Conservation (phyloP, 64 coral and sea anemone species). For the Stylophora pistillata region DNA sequence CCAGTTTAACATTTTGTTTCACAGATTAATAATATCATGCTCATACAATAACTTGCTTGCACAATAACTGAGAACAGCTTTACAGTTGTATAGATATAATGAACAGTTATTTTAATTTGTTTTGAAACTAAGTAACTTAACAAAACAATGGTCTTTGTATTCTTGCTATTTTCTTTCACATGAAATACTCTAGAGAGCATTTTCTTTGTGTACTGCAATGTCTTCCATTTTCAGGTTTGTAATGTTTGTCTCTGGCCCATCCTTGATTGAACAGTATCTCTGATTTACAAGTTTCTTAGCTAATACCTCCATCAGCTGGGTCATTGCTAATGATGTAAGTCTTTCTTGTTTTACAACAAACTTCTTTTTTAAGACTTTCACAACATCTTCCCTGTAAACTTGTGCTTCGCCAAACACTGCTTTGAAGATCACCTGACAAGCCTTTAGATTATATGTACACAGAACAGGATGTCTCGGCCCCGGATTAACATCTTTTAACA, state of each 20-base stretch:
- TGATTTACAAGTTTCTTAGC: constrained; percentile 28
- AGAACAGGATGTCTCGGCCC: not conserved
- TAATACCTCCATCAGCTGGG: constrained; percentile 35
- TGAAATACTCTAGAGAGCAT: constrained; percentile 24
- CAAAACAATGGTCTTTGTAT: no score
- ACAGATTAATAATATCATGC: constrained; percentile 5
- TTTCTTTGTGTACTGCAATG: no score
- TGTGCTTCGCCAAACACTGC: constrained; percentile 34
- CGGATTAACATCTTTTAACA: constrained; percentile 1
- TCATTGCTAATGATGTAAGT: constrained; percentile 26
- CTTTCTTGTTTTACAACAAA: constrained; percentile 35
- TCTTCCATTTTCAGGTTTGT: no score
- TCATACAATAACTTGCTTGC: no score
- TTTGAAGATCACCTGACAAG: constrained; percentile 52
- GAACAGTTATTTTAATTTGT: not conserved
- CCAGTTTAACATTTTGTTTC: no score
- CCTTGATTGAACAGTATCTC: constrained; percentile 37
- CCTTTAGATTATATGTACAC: constrained; percentile 33
- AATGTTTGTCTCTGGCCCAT: constrained; percentile 19
- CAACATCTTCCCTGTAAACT: constrained; percentile 21
- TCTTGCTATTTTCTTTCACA: not conserved
- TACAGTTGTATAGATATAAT: constrained; percentile 6
- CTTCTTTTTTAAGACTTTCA: constrained; percentile 41
- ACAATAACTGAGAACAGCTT: not conserved
- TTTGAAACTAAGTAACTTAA: no score